Base-by-base conservation (phyloP, 1,140 invertebrate species). In the Drosophila funebris region DNA sequence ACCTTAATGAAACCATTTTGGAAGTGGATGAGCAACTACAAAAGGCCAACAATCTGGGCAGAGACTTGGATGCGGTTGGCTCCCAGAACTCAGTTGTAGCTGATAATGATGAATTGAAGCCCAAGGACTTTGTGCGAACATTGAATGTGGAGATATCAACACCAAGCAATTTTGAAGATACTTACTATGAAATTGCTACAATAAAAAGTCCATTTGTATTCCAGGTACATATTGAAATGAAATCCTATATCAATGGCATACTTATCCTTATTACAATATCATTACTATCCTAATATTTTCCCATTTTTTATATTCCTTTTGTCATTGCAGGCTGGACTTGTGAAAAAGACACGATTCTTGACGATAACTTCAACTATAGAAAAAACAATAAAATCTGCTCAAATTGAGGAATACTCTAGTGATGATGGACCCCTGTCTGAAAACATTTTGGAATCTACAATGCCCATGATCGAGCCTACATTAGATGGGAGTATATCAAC, bases 191-290 rank as follows among this genome's bases (percentile, higher is more conserved):
- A 93, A 96, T 97, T 67, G 96, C 96, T 4, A 97, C 97, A 0
- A 96, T 97, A 58, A 97, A 96, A 90, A 97, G 96, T 46, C 96
- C 97, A 0, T 97, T 97, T 83, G 95, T 96, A 18, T 97, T 97
- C 92, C 96, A 97, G 94, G 96, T 97, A 92, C 75, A 7, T 73
- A 60, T 7, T 0, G 0, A 6, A 43, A 43, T 27, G 5, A 27
- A 27, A 5, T 27, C 0, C 1, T 27, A 27, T 4, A 27, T 27
- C 1, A 22, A 22, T 22, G 22, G 4, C 22, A 22, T 4, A 27
- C 24, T 5, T 5, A 27, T 27, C 6, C 24, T 0, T 4, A 41
- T 14, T 50, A 3, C 44, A 48, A 24, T 22, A n/a, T n/a, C n/a
- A n/a, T 13, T 39, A 4, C 2, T 54, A 9, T 7, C 4, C 9